Evolutionary conservation across 2,888 invertebrate species (phyloP).

Genomic region (Drosophila pegasa): DNA sequence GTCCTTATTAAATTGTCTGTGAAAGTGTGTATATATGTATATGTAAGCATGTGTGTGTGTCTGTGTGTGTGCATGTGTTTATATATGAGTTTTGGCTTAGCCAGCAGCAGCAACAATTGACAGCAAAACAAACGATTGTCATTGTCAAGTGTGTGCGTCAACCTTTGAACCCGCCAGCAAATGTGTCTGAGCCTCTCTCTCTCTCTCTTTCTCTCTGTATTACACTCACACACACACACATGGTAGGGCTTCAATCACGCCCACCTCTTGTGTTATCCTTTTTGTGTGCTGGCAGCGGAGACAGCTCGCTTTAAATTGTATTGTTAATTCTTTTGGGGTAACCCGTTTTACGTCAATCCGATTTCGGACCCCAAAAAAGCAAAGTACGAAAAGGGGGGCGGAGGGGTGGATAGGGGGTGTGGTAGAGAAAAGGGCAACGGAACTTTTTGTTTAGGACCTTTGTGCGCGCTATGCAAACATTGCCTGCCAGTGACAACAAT

Average conservation of each 20-base stretch:
- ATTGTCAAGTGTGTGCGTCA: constrained; percentile 80
- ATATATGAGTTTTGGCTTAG: constrained; percentile 11
- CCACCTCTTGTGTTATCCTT: constrained; percentile 25
- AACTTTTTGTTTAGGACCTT: constrained; percentile 56
- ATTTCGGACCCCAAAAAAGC: constrained; percentile 18
- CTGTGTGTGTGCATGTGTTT: constrained; percentile 17
- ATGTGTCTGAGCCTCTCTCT: constrained; percentile 28
- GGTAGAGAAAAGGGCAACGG: not conserved
- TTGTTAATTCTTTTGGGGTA: constrained; percentile 70
- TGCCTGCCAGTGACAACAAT: constrained; percentile 66
- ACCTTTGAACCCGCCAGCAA: constrained; percentile 72
- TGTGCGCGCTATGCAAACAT: constrained; percentile 66
- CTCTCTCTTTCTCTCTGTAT: not conserved
- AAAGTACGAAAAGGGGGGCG: too few species aligned
- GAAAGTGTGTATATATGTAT: constrained; percentile 9
- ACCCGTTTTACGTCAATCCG: constrained; percentile 57
- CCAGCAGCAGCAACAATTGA: constrained; percentile 70
- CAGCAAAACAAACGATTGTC: constrained; percentile 79
- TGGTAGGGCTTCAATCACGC: not conserved
- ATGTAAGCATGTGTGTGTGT: constrained; percentile 3
- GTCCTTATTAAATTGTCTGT: constrained; percentile 72
- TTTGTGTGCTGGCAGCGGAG: constrained; percentile 43
- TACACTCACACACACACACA: not conserved
- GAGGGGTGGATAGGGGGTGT: too few species aligned
- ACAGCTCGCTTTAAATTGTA: constrained; percentile 72